These are phyloP conservation scores for Heliornis fulica DNA, from an alignment of 2,113 vertebrate species.

Conservation along the genomic window DNA sequence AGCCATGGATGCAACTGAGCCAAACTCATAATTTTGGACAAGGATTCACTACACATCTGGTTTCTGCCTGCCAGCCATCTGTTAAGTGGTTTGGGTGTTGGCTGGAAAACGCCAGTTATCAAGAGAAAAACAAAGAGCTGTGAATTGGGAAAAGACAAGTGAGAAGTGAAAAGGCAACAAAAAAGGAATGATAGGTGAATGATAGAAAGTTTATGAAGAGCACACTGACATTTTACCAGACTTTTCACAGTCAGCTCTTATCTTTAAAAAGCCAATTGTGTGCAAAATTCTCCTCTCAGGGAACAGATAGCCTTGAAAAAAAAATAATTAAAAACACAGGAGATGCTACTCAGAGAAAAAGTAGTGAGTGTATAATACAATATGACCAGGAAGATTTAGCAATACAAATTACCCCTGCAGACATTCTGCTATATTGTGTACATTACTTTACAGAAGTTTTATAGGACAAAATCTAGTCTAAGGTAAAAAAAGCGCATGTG, in stretches of 20 bases:
- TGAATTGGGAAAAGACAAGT: background rate
- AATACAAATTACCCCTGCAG: background rate
- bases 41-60: conserved; percentile 46
- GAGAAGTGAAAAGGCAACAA: background rate
- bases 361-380: background rate
- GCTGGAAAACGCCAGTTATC: conserved; percentile 37
- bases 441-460: background rate
- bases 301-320: background rate
- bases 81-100: conserved; percentile 51
- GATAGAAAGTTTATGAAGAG: background rate
- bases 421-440: background rate
- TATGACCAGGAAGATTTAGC: background rate
- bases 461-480: background rate
- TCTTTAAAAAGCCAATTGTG: background rate
- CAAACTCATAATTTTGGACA: conserved; percentile 21
- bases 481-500: background rate
- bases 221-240: background rate
- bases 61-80: conserved; percentile 61
- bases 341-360: background rate
- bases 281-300: background rate
- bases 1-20: background rate
- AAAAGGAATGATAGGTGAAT: background rate
- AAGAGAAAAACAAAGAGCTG: conserved; percentile 1
- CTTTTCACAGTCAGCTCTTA: background rate
- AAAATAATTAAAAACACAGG: background rate